phyloP scores from a whole-genome alignment of 2,888 invertebrate genomes.

The Dyspetes luteomarginatus region DNA sequence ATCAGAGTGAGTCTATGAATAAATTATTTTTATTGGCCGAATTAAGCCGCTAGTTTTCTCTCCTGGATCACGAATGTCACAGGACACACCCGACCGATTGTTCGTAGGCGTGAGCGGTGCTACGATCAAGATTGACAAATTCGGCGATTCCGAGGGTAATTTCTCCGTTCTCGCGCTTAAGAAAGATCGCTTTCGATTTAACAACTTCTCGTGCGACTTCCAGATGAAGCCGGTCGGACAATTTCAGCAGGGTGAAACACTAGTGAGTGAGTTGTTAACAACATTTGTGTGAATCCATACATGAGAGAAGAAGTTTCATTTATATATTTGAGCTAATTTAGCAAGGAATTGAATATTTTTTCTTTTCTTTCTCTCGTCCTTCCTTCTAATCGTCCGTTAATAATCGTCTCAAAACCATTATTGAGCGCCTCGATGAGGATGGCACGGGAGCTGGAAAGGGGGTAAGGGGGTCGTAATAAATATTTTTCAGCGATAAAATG shows the following conservation, averaged over 20 bases:
- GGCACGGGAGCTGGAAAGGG: too few relatives aligned
- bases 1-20: conserved; percentile 89
- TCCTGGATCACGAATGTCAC: neutral
- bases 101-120: conserved; percentile 95
- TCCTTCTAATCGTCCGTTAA: too few relatives aligned
- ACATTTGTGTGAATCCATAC: conserved; percentile 65
- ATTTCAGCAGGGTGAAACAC: conserved; percentile 91
- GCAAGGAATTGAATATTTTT: too few relatives aligned
- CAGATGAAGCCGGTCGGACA: conserved; percentile 94
- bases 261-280: conserved; percentile 88
- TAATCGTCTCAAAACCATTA: too few relatives aligned
- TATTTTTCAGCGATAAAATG: too few relatives aligned
- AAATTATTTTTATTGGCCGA: neutral
- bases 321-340: too few relatives aligned
- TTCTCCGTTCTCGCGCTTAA: conserved; percentile 96
- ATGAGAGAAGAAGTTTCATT: conserved; percentile 20
- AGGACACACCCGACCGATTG: conserved; percentile 30
- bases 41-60: neutral
- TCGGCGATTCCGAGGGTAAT: conserved; percentile 98
- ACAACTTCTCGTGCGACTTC: conserved; percentile 88
- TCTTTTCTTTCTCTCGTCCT: too few relatives aligned
- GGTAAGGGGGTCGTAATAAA: too few relatives aligned
- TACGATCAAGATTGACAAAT: conserved; percentile 94
- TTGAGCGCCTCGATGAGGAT: too few relatives aligned
- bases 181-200: conserved; percentile 83